Base-by-base conservation (phyloP, 2,888 invertebrate species). In the Octonoba sinensis region DNA sequence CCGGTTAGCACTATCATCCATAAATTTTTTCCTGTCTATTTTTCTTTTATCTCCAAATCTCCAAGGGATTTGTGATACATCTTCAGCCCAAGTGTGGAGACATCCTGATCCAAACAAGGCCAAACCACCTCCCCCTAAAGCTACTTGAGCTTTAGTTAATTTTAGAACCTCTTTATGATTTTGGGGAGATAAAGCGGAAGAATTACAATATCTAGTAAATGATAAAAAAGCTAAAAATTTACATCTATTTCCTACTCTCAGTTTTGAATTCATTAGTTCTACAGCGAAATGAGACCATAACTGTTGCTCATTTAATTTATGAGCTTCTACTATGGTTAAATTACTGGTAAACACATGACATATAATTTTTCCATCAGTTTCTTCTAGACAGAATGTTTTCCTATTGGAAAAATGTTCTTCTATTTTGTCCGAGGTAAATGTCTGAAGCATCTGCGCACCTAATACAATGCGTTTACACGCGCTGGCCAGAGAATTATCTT, bases 1-100 rank as follows among this genome's bases (percentile, higher is more conserved):
- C 92, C 92, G 92, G 88, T 95, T 96, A 86, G 95, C 95, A 88
- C 96, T 96, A 87, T 97, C 96, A 89, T 97, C 96, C 92, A 97
- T 94, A 86, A 94, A 92, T 84, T 91, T 89, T 44, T 90, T 90
- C 62, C 92, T 91, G 88, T 96, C 94, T 27, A 97, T 92, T 82
- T 91, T 90, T 36, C 92, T 91, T 64, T 88, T 84, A 87, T 93
- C 91, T 15, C 90, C 89, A 86, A 93, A 92, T 84, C 91, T 91
- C 16, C 91, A 87, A 20, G 93, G 88, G 44, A 96, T 91, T 85
- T 95, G 92, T 8, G 91, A 90, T 82, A 95, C 89, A 62, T 88
- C 89, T 44, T 91, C 91, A 1, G 97, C 95, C 97, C 97, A 97
- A 1, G 96, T 94, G 88, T 96, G 95, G 69, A 97, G 91, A 87